Conservation (phyloP, 2,113 vertebrate genomes). For the Gnathonemus echidnorhynchus region DNA sequence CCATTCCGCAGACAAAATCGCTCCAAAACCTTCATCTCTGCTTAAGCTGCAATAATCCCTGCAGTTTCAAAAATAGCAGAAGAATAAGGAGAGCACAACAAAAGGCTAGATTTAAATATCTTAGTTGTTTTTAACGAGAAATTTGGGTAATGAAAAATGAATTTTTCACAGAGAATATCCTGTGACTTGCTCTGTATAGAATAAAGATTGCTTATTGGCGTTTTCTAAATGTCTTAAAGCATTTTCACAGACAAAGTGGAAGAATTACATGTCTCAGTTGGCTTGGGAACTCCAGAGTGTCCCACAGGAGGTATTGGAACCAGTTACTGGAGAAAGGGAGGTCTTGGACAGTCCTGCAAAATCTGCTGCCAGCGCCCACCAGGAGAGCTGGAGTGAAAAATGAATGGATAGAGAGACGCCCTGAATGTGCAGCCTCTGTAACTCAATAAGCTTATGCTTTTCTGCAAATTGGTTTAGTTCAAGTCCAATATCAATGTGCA, state of each 20-base stretch:
- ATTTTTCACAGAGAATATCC: not conserved
- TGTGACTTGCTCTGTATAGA: not conserved
- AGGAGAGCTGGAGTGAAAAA: not conserved
- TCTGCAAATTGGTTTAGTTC: not conserved
- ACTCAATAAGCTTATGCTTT: not conserved
- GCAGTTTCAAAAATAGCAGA: not conserved
- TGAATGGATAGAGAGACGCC: not conserved
- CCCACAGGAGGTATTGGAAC: not conserved
- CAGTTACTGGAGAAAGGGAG: not conserved
- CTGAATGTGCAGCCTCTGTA: not conserved
- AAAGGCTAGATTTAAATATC: not conserved
- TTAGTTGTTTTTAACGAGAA: not conserved
- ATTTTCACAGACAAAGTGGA: not conserved
- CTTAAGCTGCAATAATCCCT: not conserved
- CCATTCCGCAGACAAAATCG: not conserved
- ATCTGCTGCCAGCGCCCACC: not conserved
- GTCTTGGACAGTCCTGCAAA: not conserved
- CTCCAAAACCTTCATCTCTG: not conserved
- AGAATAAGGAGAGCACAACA: not conserved
- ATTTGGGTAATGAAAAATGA: not conserved
- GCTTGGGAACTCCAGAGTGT: not conserved
- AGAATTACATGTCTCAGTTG: not conserved
- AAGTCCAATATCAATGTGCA: not conserved
- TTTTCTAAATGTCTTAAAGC: not conserved
- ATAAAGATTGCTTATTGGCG: not conserved